phyloP scores from a whole-genome alignment of 1,140 invertebrate genomes.

The Heliconius nattereri region DNA sequence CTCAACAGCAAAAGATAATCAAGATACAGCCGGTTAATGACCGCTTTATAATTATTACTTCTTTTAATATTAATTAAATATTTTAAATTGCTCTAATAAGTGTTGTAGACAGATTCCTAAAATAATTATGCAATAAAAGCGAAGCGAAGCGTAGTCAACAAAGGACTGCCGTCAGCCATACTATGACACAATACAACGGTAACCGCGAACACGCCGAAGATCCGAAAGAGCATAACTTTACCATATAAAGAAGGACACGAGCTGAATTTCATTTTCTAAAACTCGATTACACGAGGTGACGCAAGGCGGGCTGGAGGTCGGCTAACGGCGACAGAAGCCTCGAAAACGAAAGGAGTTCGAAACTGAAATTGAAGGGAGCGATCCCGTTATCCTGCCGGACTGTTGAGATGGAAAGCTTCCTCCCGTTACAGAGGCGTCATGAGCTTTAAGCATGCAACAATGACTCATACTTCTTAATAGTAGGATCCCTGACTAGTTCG shows the following conservation, averaged over 20 bases:
- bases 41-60: slow-evolving; percentile 7
- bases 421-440: slow-evolving; percentile 63
- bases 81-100: slow-evolving; percentile 7
- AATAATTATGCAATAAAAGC: slow-evolving; percentile 50
- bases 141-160: slow-evolving; percentile 38
- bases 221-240: slow-evolving; percentile 60
- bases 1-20: slow-evolving; percentile 1
- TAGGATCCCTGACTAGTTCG: no score
- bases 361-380: slow-evolving; percentile 76
- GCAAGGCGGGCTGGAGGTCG: slow-evolving; percentile 66
- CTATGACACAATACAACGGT: slow-evolving; percentile 50
- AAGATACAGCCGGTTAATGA: slow-evolving; percentile 1
- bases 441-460: slow-evolving; percentile 41
- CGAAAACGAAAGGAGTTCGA: slow-evolving; percentile 76
- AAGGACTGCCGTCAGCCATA: slow-evolving; percentile 39
- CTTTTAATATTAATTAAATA: slow-evolving; percentile 15
- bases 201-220: slow-evolving; percentile 49
- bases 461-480: slow-evolving; percentile 29
- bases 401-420: slow-evolving; percentile 69
- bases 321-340: slow-evolving; percentile 65
- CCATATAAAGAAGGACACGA: slow-evolving; percentile 73
- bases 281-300: slow-evolving; percentile 75
- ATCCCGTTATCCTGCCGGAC: slow-evolving; percentile 73
- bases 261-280: slow-evolving; percentile 80
- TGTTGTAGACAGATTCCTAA: neutral